Evolutionary conservation across 2,797 vertebrate species (phyloP).

Genomic region (Gymnopithys bicolor): DNA sequence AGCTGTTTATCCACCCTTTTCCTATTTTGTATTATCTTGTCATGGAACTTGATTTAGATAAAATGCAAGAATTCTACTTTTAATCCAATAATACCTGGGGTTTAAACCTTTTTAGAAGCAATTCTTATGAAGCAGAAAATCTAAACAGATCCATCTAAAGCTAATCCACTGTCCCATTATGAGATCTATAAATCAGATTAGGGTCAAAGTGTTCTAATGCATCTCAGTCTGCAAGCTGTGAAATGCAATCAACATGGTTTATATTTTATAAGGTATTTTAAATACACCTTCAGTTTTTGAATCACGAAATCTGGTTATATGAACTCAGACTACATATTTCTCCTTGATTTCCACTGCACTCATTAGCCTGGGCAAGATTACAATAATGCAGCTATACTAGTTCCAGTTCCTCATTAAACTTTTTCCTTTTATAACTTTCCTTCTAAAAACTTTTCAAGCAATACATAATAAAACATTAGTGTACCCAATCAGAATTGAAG

Average conservation of each 20-base stretch:
- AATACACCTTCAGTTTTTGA: not conserved
- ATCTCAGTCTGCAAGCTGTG: not conserved
- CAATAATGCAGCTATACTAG: not conserved
- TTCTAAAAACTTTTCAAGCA: not conserved
- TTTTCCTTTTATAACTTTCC: not conserved
- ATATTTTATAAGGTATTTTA: not conserved
- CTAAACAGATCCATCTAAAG: not conserved
- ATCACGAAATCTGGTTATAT: not conserved
- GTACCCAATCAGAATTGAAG: not conserved
- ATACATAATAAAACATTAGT: not conserved
- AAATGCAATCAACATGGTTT: not conserved
- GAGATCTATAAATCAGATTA: not conserved
- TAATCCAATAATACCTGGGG: not conserved
- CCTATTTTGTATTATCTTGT: constrained; percentile 2
- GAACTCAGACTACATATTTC: not conserved
- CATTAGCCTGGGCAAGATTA: not conserved
- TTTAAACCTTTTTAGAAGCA: not conserved
- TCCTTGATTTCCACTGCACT: not conserved
- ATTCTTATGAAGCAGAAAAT: not conserved
- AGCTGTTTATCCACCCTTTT: not conserved
- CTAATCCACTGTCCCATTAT: not conserved
- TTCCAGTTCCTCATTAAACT: not conserved
- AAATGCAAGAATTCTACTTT: not conserved
- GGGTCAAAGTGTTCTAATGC: not conserved
- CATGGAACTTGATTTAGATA: not conserved